Base-by-base conservation (phyloP, 2,888 invertebrate genomes). In the Eristalis arbustorum region DNA sequence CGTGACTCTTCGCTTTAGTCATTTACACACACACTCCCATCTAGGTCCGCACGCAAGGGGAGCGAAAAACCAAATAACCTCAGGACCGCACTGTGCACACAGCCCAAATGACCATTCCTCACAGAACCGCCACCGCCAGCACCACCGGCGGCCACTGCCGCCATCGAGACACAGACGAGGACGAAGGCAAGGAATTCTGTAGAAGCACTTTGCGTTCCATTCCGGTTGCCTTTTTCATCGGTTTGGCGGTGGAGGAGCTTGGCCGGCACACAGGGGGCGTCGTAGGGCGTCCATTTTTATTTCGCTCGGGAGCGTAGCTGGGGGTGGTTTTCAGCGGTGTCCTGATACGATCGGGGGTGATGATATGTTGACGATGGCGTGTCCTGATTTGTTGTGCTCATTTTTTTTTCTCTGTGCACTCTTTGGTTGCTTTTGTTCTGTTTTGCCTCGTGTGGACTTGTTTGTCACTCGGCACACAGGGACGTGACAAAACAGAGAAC, bases 11-110 rank as follows among this genome's bases (percentile, higher is more conserved):
- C 67, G 57, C 67, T 68, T 73, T 61, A 67, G 68, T 68, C 57
- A 68, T 69, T 74, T 23, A 69, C 37, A n/a, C 6, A 68, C 59
- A 3, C 57, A 57, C 11, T 10, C 40, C 37, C 67, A 49, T 37
- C 13, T 2, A 11, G 13, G 37, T 37, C 40, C 40, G 28, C 40
- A 40, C 66, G 28, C 11, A 31, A 18, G 14, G 63, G 18, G 11
- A 66, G 23, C 72, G 25, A 66, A 64, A 74, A 67, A 79, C 66
- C 71, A 75, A 80, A 75, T 72, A 66, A 84, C 84, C 79, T 63
- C 71, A 72, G 71, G 67, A 80, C 75, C 75, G 34, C 69, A 84
- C 37, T 40, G 34, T 56, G 40, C 28, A 71, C 66, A 59, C 37
- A 42, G 62, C 37, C 22, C 31, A 80, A 80, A 68, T 80, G 80